A percentile compares a stretch with the other conserved stretches of the same genome.
phyloP scores from a whole-genome alignment of 2,113 vertebrate genomes.

The Phainopepla nitens region DNA sequence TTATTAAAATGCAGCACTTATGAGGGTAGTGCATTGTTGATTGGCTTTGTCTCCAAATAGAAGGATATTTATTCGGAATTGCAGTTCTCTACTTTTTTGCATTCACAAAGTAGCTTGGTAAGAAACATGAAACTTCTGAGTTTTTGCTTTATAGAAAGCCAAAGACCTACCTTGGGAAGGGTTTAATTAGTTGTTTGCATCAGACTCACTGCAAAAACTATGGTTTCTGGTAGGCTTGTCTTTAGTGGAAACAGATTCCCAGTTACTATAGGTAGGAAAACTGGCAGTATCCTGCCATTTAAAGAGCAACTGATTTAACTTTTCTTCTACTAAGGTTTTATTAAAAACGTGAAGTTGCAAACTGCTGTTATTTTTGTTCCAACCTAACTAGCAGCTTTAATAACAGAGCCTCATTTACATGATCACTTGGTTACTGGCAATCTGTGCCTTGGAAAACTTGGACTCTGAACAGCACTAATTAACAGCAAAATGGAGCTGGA shows the following conservation, averaged over 20 bases:
- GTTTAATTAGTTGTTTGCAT: not conserved
- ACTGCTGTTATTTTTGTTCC: constrained; percentile 19
- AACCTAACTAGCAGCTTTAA: not conserved
- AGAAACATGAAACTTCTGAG: not conserved
- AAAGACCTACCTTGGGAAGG: not conserved
- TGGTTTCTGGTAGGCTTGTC: not conserved
- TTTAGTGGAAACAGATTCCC: not conserved
- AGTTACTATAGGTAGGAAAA: not conserved
- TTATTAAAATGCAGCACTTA: not conserved
- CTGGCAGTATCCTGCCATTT: not conserved
- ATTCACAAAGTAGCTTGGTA: not conserved
- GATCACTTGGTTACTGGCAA: constrained; percentile 8
- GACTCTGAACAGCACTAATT: constrained; percentile 31
- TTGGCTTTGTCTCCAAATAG: not conserved
- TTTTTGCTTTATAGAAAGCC: not conserved
- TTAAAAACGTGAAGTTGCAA: not conserved
- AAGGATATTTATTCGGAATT: not conserved
- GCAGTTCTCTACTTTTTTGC: not conserved
- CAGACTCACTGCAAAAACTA: not conserved
- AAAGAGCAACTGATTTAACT: not conserved
- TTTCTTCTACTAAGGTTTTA: not conserved
- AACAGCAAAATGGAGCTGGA: constrained; percentile 21
- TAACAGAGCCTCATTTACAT: constrained; percentile 1
- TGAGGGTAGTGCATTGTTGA: not conserved
- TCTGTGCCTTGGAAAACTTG: constrained; percentile 32